phyloP scores from a whole-genome alignment of 2,113 vertebrate species.

The Nothocercus julius region DNA sequence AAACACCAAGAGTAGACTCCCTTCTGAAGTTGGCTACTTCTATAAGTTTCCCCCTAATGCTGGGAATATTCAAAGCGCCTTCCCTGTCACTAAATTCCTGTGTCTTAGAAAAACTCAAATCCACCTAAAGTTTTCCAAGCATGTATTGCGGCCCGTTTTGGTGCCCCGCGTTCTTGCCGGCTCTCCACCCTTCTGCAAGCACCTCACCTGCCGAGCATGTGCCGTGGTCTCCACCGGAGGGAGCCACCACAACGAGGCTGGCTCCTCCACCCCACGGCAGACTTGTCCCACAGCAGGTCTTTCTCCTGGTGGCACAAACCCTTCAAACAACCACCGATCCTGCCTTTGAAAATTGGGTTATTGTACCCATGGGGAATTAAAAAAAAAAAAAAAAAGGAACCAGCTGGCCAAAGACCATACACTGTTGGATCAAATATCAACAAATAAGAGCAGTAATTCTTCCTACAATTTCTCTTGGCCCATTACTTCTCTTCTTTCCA shows the following conservation, averaged over 20 bases:
- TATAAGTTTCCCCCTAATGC: not conserved
- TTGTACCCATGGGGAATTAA: not conserved
- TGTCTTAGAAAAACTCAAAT: not conserved
- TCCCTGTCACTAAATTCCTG: not conserved
- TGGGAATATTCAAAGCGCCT: not conserved
- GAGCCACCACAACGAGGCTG: not conserved
- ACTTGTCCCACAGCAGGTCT: accelerated
- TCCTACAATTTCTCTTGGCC: not conserved
- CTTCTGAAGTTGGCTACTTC: not conserved
- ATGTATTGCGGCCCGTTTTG: not conserved
- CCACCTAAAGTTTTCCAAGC: not conserved
- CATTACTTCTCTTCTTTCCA: not conserved
- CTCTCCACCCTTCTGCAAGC: not conserved
- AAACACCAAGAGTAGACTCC: not conserved
- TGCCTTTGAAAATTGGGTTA: not conserved
- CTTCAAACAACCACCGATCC: accelerated
- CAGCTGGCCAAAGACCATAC: not conserved
- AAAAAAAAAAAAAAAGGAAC: not conserved
- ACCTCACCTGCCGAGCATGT: accelerated
- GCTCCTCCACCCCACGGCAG: not conserved
- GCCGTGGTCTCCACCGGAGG: not conserved
- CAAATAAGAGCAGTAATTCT: not conserved
- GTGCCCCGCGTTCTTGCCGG: not conserved
- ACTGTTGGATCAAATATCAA: not conserved
- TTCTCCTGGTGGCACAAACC: not conserved